Percentiles rank a stretch among this genome's conserved stretches.
Conservation (phyloP, 1,140 invertebrate genomes). For the Watersipora subatra region DNA sequence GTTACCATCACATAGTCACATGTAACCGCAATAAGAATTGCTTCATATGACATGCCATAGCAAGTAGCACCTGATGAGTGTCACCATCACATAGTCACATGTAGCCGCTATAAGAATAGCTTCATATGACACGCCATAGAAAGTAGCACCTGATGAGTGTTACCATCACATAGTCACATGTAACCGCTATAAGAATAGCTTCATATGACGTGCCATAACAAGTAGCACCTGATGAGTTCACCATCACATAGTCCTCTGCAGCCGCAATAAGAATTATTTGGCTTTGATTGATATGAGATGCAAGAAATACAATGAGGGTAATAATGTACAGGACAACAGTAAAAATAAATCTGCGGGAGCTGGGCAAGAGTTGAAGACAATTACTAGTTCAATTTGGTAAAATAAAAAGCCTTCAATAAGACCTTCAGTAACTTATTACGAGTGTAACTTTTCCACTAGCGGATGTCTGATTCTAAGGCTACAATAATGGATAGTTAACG, state of each 20-base stretch:
- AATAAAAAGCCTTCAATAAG: no score
- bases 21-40: background rate
- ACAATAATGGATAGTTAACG: no score
- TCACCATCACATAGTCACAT: background rate
- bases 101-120: background rate
- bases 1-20: background rate
- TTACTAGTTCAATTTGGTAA: no score
- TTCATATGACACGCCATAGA: background rate
- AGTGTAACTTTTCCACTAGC: no score
- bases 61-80: background rate
- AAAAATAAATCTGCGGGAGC: no score
- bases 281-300: no score
- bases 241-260: background rate
- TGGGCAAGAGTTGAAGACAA: no score
- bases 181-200: background rate
- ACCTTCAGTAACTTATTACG: no score
- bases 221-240: background rate
- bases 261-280: background rate
- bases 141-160: background rate
- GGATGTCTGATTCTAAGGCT: no score
- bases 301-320: no score
- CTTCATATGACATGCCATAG: background rate
- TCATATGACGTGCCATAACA: background rate
- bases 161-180: background rate
- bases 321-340: no score